phyloP scores from a whole-genome alignment of 2,888 invertebrate species.

The Coremacera marginata region DNA sequence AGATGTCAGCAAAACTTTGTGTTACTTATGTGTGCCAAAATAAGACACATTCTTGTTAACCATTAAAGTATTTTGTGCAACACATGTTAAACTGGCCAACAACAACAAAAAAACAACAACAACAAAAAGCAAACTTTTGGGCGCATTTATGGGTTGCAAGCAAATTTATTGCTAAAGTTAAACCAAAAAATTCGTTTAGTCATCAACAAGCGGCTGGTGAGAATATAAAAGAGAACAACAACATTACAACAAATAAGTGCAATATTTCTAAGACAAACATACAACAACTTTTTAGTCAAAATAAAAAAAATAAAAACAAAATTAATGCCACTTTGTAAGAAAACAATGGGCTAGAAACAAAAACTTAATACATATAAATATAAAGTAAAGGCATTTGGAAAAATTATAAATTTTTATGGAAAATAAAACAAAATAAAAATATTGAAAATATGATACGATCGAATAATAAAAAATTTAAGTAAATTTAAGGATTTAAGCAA shows the following conservation, averaged over 20 bases:
- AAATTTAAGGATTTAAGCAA: too few relatives aligned
- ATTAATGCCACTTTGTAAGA: background rate
- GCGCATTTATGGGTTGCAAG: background rate
- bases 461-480: too few relatives aligned
- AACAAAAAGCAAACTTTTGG: background rate
- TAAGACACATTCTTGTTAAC: background rate
- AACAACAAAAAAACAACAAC: constrained; percentile 11
- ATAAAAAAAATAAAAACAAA: background rate
- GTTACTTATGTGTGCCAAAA: background rate
- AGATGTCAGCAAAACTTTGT: background rate
- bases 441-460: too few relatives aligned
- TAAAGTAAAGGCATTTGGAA: too few relatives aligned
- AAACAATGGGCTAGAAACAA: background rate
- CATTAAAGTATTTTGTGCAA: background rate
- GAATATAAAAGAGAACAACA: background rate
- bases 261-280: background rate
- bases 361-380: background rate
- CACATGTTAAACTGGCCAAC: background rate
- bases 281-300: too few relatives aligned
- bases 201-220: background rate
- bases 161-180: background rate
- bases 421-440: too few relatives aligned
- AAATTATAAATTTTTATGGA: too few relatives aligned
- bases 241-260: background rate
- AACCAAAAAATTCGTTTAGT: background rate